These are phyloP conservation scores for Dunckerocampus dactyliophorus DNA, from an alignment of 2,113 vertebrate species.

Conservation along the genomic window DNA sequence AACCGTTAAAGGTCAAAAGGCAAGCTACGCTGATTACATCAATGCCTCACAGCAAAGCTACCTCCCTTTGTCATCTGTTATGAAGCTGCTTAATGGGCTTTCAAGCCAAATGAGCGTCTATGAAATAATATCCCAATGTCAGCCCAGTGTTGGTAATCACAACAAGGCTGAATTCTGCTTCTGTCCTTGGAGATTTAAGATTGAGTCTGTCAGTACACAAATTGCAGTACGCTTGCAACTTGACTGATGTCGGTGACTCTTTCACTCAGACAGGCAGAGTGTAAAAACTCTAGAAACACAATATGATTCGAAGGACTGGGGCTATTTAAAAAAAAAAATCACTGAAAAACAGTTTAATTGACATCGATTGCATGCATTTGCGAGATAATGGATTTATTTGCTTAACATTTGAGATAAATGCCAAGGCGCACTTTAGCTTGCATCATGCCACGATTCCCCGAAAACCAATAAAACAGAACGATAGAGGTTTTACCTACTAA, in stretches of 20 bases:
- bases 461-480: neutral
- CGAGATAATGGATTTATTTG: slow-evolving; percentile 13
- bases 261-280: slow-evolving; percentile 5
- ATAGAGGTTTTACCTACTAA: neutral
- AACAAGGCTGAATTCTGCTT: slow-evolving; percentile 31
- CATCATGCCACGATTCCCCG: neutral
- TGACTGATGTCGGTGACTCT: slow-evolving; percentile 1
- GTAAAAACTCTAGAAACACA: slow-evolving; percentile 16
- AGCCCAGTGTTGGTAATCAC: slow-evolving; percentile 18
- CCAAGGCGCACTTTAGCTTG: slow-evolving; percentile 7
- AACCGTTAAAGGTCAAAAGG: neutral
- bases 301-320: slow-evolving; percentile 13
- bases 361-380: neutral
- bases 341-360: slow-evolving; percentile 10
- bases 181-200: slow-evolving; percentile 6
- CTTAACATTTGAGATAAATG: slow-evolving; percentile 34
- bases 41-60: neutral
- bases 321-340: slow-evolving; percentile 7
- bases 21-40: neutral
- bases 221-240: neutral
- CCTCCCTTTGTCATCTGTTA: neutral
- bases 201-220: slow-evolving; percentile 10
- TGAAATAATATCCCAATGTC: slow-evolving; percentile 10
- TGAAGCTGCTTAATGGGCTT: neutral
- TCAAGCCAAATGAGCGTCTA: neutral